phyloP scores from a whole-genome alignment of 2,113 vertebrate species.

The Lontra canadensis region DNA sequence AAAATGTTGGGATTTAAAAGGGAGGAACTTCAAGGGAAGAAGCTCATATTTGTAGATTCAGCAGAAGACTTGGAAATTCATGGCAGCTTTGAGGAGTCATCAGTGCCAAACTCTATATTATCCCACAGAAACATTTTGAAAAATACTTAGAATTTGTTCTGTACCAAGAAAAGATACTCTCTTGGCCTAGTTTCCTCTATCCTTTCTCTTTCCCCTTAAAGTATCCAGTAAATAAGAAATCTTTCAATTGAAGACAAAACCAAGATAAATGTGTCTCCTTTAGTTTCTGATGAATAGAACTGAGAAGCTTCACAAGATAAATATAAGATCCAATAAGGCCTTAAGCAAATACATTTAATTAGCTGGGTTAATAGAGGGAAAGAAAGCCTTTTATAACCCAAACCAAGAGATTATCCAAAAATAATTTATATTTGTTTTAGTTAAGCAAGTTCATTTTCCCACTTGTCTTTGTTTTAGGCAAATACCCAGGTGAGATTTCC shows the following conservation, averaged over 20 bases:
- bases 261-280: constrained; percentile 52
- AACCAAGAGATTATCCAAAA: constrained; percentile 35
- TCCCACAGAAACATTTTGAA: not conserved
- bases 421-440: constrained; percentile 46
- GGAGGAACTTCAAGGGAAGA: not conserved
- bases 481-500: constrained; percentile 12
- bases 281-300: constrained; percentile 50
- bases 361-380: constrained; percentile 28
- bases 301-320: constrained; percentile 48
- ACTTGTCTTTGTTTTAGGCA: constrained; percentile 51
- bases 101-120: not conserved
- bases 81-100: not conserved
- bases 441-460: constrained; percentile 40
- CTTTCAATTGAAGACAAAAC: constrained; percentile 32
- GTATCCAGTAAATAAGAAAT: constrained; percentile 4
- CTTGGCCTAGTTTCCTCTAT: not conserved
- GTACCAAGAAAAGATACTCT: constrained; percentile 4
- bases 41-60: not conserved
- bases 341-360: constrained; percentile 51
- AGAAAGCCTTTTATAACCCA: not conserved
- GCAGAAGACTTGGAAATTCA: not conserved
- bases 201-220: not conserved
- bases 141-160: not conserved
- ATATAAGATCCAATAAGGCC: constrained; percentile 48
- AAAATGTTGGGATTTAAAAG: not conserved